These are phyloP conservation scores for Augiades crinisus DNA, from an alignment of 2,888 invertebrate genomes.

Conservation along the genomic window DNA sequence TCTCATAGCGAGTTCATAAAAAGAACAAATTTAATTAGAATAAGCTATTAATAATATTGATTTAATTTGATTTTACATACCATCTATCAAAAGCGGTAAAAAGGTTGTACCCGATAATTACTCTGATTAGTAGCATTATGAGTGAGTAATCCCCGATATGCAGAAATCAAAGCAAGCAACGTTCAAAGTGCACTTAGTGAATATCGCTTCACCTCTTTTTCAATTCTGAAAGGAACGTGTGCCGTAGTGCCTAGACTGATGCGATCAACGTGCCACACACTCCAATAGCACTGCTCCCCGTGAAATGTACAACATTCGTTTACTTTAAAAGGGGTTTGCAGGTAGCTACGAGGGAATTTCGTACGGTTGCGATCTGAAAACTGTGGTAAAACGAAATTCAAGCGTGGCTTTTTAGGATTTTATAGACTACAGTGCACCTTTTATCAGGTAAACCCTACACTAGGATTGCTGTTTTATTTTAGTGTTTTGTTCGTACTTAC, in stretches of 20 bases:
- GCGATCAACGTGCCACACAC: conserved; percentile 23
- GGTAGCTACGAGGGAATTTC: conserved; percentile 2
- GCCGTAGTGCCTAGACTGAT: conserved; percentile 13
- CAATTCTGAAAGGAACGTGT: conserved; percentile 17
- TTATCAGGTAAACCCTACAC: background rate
- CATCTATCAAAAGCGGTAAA: too few relatives aligned
- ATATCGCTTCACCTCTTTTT: conserved; percentile 10
- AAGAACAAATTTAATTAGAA: too few relatives aligned
- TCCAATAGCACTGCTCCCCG: conserved; percentile 12
- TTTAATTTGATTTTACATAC: too few relatives aligned
- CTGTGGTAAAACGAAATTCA: background rate
- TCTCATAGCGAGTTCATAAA: too few relatives aligned
- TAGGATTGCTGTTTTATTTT: background rate
- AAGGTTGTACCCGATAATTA: too few relatives aligned
- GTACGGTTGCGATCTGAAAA: background rate
- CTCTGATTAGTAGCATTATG: too few relatives aligned
- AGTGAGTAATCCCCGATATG: too few relatives aligned
- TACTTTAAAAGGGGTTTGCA: conserved; percentile 16
- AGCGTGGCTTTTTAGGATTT: background rate
- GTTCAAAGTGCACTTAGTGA: conserved; percentile 8
- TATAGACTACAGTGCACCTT: background rate
- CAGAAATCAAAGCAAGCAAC: background rate
- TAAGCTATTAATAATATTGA: too few relatives aligned
- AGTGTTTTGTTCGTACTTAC: background rate
- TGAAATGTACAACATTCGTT: conserved; percentile 17